Base-by-base conservation (phyloP, 2,888 invertebrate species). In the Megastigmus dorsalis region DNA sequence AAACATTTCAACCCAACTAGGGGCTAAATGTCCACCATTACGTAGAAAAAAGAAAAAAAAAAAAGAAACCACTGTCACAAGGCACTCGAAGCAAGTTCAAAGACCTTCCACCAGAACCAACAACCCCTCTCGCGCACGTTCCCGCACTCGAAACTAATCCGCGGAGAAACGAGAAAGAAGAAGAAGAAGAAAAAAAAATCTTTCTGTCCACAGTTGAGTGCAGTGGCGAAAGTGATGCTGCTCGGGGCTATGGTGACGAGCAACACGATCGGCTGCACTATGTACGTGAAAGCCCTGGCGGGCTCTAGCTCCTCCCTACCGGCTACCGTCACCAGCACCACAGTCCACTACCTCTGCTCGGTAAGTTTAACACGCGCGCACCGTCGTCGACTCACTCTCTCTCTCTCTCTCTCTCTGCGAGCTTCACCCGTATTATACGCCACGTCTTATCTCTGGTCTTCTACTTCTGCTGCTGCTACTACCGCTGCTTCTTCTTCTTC, bases 251-350 rank as follows among this genome's bases (percentile, higher is more conserved):
- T 93, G 93, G 82, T 93, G 54, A 75, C 89, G 15, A 90, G 88
- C 30, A 93, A 93, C 81, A 91, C 91, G 0, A 89, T 90, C 81
- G 92, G 92, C 28, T 91, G 91, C 87, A 89, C 92, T 10, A 89
- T 92, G 80, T 93, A 92, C 83, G 90, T 92, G 54, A 91, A 91
- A 78, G 91, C 92, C 0, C 86, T 93, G 2, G 92, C 92, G 78
- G 89, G 89, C 0, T 89, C 91, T 1, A 85, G 88, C 45, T 92
- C 92, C 77, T 91, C 93, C 0, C 89, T 93, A 15, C 89, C 90
- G 4, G 91, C 92, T 0, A 93, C 93, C 9, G 90, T 93, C 48
- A 89, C 91, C 76, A 92, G 92, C 66, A 90, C 93, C 28, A 91
- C 92, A 0, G 90, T 91, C 20, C 93, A 92, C 85, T 93, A 92